phyloP scores from a whole-genome alignment of 2,797 vertebrate genomes.

The Poeciliopsis turneri region DNA sequence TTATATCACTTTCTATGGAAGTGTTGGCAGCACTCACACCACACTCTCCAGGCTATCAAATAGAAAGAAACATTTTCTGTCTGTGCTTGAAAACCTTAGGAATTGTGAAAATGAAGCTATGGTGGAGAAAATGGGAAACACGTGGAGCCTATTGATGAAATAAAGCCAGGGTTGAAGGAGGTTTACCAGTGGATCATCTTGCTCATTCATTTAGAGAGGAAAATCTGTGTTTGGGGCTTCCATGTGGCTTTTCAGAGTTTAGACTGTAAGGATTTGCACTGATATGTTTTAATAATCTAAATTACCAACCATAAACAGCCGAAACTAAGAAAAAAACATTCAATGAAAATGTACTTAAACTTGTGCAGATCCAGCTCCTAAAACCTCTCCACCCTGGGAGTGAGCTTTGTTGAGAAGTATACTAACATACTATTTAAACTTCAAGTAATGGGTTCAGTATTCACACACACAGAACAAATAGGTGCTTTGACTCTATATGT shows the following conservation, averaged over 20 bases:
- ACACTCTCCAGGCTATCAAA: not conserved
- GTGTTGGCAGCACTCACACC: not conserved
- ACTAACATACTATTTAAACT: not conserved
- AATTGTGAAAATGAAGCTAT: not conserved
- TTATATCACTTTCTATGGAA: not conserved
- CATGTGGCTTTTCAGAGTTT: not conserved
- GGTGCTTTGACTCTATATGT: slow-evolving; percentile 31
- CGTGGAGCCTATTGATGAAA: not conserved
- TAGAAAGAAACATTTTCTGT: not conserved
- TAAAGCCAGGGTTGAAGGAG: not conserved
- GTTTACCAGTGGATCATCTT: not conserved
- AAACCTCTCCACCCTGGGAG: not conserved
- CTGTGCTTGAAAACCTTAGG: not conserved
- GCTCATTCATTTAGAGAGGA: not conserved
- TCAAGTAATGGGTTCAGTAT: not conserved
- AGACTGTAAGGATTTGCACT: not conserved
- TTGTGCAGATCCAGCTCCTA: not conserved
- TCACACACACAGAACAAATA: slow-evolving; percentile 19
- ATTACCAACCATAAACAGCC: not conserved
- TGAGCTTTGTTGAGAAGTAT: not conserved
- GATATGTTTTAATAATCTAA: not conserved
- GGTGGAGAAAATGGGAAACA: not conserved
- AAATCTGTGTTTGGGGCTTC: not conserved
- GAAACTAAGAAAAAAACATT: not conserved
- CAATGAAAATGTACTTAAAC: not conserved